These are phyloP conservation scores for Dendrophyllia cribrosa DNA, from an alignment of 64 coral and sea anemone genomes.

Conservation along the genomic window DNA sequence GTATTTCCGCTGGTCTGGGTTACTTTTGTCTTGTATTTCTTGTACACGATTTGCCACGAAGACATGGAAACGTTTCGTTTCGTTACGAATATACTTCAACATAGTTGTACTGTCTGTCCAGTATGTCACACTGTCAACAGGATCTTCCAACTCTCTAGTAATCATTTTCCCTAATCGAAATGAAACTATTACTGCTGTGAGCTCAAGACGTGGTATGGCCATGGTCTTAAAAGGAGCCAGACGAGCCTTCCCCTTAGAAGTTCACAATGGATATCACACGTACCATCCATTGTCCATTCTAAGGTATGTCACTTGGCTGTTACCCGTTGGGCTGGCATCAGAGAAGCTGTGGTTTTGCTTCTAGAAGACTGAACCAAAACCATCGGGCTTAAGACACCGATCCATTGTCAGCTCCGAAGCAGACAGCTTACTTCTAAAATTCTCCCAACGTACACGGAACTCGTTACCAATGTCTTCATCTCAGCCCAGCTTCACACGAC, in stretches of 20 bases:
- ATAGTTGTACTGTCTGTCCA: conserved; percentile 67
- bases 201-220: conserved; percentile 55
- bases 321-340: conserved; percentile 52
- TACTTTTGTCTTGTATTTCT: conserved; percentile 21
- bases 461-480: conserved; percentile 46
- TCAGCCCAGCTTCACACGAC: conserved; percentile 36
- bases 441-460: conserved; percentile 49
- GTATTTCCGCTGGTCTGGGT: conserved; percentile 27
- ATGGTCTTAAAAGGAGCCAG: conserved; percentile 42
- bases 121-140: conserved; percentile 20
- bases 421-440: conserved; percentile 30
- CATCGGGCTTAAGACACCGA: conserved; percentile 64
- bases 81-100: conserved; percentile 46
- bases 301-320: conserved; percentile 64
- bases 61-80: conserved; percentile 25
- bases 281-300: conserved; percentile 6
- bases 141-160: conserved; percentile 18
- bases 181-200: conserved; percentile 24
- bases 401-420: background rate
- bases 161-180: conserved; percentile 2
- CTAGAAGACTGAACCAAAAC: conserved; percentile 47
- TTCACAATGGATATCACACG: conserved; percentile 10
- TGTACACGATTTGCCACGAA: conserved; percentile 48
- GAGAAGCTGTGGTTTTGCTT: conserved; percentile 71
- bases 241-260: conserved; percentile 62